Evolutionary conservation across 92 coral and sea anemone species (phyloP).

Genomic region (Hydrozoanthus gracilis): DNA sequence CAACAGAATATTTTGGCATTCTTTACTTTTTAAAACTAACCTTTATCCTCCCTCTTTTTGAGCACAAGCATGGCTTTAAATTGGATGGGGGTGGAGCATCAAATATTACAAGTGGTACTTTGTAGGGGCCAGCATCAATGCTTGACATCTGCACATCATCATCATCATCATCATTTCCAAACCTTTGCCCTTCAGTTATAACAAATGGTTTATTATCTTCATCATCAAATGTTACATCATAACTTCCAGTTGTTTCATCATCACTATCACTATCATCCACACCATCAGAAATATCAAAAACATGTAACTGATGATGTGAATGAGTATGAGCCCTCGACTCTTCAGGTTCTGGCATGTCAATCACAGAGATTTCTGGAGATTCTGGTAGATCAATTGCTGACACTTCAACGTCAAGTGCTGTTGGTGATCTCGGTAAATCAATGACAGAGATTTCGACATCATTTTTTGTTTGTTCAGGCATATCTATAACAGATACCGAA

Average conservation of each 20-base stretch:
- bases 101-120: conserved; percentile 76
- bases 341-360: conserved; percentile 71
- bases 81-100: conserved; percentile 61
- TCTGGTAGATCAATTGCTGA: conserved; percentile 42
- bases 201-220: conserved; percentile 53
- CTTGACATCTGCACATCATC: conserved; percentile 64
- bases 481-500: conserved; percentile 86
- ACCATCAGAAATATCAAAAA: conserved; percentile 50
- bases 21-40: not conserved
- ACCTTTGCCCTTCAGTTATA: conserved; percentile 37
- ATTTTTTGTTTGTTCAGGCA: conserved; percentile 42
- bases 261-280: conserved; percentile 66
- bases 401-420: conserved; percentile 30
- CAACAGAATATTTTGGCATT: not conserved
- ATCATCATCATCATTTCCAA: conserved; percentile 61
- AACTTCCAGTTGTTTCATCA: conserved; percentile 76
- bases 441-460: conserved; percentile 43
- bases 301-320: conserved; percentile 11
- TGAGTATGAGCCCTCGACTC: conserved; percentile 46
- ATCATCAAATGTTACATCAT: conserved; percentile 67
- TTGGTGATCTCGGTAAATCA: conserved; percentile 12
- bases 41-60: conserved; percentile 55
- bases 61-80: conserved; percentile 72
- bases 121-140: conserved; percentile 55
- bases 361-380: conserved; percentile 72